phyloP scores from a whole-genome alignment of 2,888 invertebrate genomes.

The Smittia sp. region DNA sequence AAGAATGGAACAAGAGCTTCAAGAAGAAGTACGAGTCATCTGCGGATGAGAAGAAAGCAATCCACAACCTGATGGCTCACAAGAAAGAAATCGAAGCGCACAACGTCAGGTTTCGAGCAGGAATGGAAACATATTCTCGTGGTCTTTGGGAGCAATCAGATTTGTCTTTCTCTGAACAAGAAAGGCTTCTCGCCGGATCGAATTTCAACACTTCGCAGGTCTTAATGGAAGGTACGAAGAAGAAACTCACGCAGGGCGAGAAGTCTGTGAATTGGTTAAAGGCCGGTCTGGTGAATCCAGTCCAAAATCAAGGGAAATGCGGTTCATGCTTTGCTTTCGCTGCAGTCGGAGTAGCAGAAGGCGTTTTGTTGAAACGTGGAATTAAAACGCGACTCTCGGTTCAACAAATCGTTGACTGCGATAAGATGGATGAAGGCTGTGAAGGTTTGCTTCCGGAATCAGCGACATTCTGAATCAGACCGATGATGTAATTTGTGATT shows the following conservation, averaged over 20 bases:
- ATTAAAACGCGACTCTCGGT: neutral
- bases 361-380: neutral
- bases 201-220: neutral
- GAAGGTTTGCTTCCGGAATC: neutral
- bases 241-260: neutral
- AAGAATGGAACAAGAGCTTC: neutral
- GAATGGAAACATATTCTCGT: neutral
- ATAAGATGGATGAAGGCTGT: slow-evolving; percentile 17
- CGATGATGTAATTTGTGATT: neutral
- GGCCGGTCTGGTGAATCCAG: neutral
- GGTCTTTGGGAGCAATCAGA: neutral
- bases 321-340: neutral
- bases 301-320: neutral
- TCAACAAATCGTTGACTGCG: slow-evolving; percentile 25
- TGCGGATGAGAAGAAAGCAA: neutral
- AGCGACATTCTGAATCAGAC: neutral
- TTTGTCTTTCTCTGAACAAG: neutral
- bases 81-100: neutral
- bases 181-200: neutral
- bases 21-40: neutral
- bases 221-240: neutral
- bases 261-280: neutral
- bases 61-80: neutral
- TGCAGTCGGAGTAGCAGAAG: slow-evolving; percentile 1
- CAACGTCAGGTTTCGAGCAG: neutral